Conservation (phyloP, 2,113 vertebrate genomes). For the Felis chaus region DNA sequence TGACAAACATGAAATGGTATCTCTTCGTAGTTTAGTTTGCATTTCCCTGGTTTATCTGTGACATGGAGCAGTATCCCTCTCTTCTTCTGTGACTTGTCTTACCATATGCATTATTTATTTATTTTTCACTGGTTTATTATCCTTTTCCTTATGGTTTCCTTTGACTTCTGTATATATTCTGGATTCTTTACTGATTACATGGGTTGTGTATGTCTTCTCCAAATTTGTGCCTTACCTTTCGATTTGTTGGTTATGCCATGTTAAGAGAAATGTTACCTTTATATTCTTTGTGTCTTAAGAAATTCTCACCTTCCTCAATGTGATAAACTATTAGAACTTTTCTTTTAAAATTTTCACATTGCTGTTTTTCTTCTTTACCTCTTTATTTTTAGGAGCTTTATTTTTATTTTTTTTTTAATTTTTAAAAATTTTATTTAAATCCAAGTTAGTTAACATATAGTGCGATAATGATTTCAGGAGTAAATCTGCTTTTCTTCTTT, state of each 20-base stretch:
- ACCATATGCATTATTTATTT: not conserved
- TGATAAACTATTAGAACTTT: not conserved
- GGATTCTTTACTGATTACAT: not conserved
- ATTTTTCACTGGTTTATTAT: not conserved
- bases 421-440: too few species aligned
- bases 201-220: not conserved
- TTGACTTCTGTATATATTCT: not conserved
- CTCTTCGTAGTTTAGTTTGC: not conserved
- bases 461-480: too few species aligned
- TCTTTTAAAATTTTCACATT: not conserved
- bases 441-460: too few species aligned
- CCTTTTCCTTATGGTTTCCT: not conserved
- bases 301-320: not conserved
- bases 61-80: not conserved
- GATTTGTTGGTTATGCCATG: not conserved
- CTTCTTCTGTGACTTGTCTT: not conserved
- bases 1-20: not conserved
- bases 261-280: conserved; percentile 4
- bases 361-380: not conserved
- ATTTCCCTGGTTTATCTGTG: not conserved
- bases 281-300: not conserved
- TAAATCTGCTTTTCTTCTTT: not conserved
- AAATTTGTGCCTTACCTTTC: not conserved
- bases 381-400: too few species aligned
- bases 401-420: too few species aligned